Evolutionary conservation across 2,797 vertebrate species (phyloP).

Genomic region (Lophius americanus): DNA sequence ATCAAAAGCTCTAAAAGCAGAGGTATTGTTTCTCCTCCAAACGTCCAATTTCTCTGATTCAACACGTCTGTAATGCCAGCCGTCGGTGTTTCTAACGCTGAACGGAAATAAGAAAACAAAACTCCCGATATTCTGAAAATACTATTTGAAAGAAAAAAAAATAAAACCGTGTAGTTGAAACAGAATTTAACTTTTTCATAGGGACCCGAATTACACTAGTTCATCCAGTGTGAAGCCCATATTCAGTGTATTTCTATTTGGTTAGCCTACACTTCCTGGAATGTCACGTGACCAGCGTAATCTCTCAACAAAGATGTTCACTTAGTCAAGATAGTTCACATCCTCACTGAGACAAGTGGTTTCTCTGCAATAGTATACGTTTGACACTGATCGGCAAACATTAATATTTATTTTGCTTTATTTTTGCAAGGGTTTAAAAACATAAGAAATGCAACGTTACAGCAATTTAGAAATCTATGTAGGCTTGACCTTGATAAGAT

Average conservation of each 20-base stretch:
- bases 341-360: rapidly evolving
- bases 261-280: conserved; percentile 51
- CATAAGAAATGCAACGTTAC: no score
- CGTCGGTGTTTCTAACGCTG: not conserved
- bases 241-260: not conserved
- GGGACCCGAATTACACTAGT: not conserved
- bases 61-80: conserved; percentile 15
- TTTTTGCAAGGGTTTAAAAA: no score
- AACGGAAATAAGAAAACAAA: not conserved
- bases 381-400: no score
- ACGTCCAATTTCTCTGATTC: not conserved
- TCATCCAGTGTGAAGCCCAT: not conserved
- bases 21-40: not conserved
- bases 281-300: conserved; percentile 42
- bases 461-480: no score
- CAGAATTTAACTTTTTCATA: no score
- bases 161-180: no score
- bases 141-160: no score
- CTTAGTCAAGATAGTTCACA: conserved; percentile 35
- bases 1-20: not conserved
- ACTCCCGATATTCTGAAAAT: not conserved
- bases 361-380: no score
- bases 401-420: no score
- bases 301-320: conserved; percentile 32
- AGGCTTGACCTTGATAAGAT: no score